Evolutionary conservation across 1,140 invertebrate genomes (phyloP), one percentile per base, ranked within the genome.

Genomic region (Bombus difficillimus): DNA sequence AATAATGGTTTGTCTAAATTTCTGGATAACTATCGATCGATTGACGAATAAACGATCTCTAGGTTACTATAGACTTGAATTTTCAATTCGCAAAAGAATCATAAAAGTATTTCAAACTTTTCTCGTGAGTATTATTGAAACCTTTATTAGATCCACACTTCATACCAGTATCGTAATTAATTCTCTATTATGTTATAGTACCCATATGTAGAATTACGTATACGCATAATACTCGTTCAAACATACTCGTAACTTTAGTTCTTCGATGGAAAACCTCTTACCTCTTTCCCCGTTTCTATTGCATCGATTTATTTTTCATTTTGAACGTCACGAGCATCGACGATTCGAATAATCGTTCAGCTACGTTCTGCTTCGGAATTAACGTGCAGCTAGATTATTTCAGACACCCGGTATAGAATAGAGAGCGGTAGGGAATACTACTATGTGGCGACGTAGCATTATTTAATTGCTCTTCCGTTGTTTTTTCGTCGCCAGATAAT

Each of bases 401-500:
- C 2, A 76, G 71, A 69, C 92, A 93, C 92, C 92, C 88, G 85
- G 81, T 93, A 93, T 88, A 89, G 53, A 41, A 25, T 32, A 83
- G 62, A 77, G 80, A 81, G 73, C 76, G 74, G 77, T 80, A 86
- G 72, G 39, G 80, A 90, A 91, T 69, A 88, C 86, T 89, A 92
- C 91, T 91, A 92, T 92, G 92, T 92, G 86, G 90, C 90, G 92
- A 93, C 90, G 92, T 88, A 90, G 93, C 84, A 92, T 94, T 94
- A 95, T 94, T 95, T 95, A 95, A 95, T 94, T 95, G 94, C 93
- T 92, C 87, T 91, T 92, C 91, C 89, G 92, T 94, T 93, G 93
- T 95, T 94, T 94, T 94, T 94, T 95, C 93, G 93, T 94, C 93
- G 93, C 91, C 92, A 88, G 92, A 95, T 94, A 95, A 95, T 95